These are phyloP conservation scores for Drosophila persimilis DNA, from an alignment of 1,140 invertebrate genomes.

Conservation along the genomic window DNA sequence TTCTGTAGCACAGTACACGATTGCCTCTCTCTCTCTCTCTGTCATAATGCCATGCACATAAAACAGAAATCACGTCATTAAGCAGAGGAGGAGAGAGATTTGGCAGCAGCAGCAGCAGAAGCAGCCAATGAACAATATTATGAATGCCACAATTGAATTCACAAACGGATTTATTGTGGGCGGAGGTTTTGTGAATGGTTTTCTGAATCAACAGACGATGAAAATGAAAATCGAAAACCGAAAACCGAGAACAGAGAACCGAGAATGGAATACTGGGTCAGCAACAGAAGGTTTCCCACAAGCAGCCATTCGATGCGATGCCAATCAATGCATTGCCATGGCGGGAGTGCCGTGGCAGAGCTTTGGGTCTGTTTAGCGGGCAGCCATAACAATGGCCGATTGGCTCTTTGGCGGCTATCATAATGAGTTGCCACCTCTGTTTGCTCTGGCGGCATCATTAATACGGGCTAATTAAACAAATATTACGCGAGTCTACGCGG, in stretches of 20 bases:
- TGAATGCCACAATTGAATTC: conserved; percentile 49
- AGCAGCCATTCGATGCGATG: too few relatives aligned
- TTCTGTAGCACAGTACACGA: too few relatives aligned
- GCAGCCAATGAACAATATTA: conserved; percentile 26
- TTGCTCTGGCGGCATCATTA: conserved; percentile 71
- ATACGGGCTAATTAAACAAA: conserved; percentile 80
- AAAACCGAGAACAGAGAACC: conserved; percentile 1
- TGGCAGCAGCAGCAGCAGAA: neutral
- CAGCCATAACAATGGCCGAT: conserved; percentile 28
- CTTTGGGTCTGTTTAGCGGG: conserved; percentile 31
- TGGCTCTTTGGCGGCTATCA: conserved; percentile 35
- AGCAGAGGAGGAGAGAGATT: conserved; percentile 14
- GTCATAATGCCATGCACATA: conserved; percentile 12
- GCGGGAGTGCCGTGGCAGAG: neutral
- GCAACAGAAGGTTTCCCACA: conserved; percentile 5
- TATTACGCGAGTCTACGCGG: conserved; percentile 33
- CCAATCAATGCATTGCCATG: too few relatives aligned
- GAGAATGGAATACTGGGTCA: conserved; percentile 51
- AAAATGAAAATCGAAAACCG: conserved; percentile 38
- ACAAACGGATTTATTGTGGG: conserved; percentile 55
- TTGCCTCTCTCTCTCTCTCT: conserved; percentile 1
- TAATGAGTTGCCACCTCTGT: conserved; percentile 65
- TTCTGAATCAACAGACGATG: conserved; percentile 54
- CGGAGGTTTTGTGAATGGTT: conserved; percentile 19
- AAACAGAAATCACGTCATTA: conserved; percentile 68